Conservation (phyloP, 2,797 vertebrate species). For the Betta splendens region DNA sequence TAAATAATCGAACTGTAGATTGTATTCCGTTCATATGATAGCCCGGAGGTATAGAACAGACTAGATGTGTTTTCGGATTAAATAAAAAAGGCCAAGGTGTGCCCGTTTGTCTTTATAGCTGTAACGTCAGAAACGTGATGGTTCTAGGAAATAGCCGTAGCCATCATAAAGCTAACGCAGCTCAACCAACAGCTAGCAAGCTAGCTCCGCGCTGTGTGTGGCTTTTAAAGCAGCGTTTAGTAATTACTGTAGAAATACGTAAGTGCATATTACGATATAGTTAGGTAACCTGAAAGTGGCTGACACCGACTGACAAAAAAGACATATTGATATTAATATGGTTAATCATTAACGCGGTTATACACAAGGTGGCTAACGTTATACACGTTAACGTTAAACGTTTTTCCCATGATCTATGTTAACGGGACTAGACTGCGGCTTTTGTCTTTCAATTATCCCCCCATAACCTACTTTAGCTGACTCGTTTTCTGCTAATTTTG, state of each 20-base stretch:
- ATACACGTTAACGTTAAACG: not conserved
- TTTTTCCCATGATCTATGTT: constrained; percentile 33
- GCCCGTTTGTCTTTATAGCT: rapidly evolving
- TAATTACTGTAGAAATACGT: not conserved
- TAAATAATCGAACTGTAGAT: constrained; percentile 9
- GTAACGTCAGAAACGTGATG: not conserved
- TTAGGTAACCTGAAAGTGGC: not conserved
- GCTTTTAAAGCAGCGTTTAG: constrained; percentile 25
- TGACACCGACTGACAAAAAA: not conserved
- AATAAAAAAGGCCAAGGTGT: rapidly evolving
- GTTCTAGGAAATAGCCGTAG: constrained; percentile 31
- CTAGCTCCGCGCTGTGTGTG: constrained; percentile 54
- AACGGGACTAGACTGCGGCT: constrained; percentile 50
- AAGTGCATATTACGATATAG: not conserved
- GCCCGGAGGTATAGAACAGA: too few relatives aligned
- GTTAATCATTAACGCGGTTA: not conserved
- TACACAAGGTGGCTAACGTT: not conserved
- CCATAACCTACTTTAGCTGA: constrained; percentile 41
- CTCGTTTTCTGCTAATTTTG: constrained; percentile 27
- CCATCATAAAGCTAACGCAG: constrained; percentile 52
- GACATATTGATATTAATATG: rapidly evolving
- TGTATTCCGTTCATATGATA: constrained; percentile 6
- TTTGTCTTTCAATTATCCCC: constrained; percentile 7
- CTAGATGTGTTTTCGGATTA: not conserved
- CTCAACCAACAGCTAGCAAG: constrained; percentile 48